Conservation (phyloP, 2,797 vertebrate species). For the Emys orbicularis region DNA sequence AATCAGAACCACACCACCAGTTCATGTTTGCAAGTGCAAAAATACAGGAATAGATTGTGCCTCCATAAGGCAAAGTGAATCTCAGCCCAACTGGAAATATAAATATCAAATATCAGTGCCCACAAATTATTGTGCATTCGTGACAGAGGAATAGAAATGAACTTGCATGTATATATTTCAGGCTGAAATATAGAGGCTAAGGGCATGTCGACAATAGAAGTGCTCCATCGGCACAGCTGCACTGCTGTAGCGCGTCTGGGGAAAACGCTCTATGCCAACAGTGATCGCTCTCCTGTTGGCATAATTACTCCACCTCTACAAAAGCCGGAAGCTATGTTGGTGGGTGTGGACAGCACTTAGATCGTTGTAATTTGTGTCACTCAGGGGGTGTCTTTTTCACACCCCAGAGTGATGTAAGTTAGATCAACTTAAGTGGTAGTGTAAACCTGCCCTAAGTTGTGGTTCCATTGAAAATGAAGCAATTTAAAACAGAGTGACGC, state of each 20-base stretch:
- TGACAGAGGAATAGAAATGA: background rate
- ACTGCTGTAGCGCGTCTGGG: no score
- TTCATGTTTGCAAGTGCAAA: background rate
- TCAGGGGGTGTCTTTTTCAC: no score
- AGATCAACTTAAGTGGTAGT: no score
- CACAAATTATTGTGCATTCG: rapidly evolving
- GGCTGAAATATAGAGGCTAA: background rate
- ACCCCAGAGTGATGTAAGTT: no score
- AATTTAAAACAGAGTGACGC: background rate
- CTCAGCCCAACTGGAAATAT: background rate
- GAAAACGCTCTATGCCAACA: no score
- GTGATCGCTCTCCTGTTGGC: no score
- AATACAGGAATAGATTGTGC: background rate
- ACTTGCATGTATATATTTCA: background rate
- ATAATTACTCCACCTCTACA: no score
- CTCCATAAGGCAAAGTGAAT: rapidly evolving
- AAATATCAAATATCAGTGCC: rapidly evolving
- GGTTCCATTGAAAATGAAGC: rapidly evolving
- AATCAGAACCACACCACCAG: rapidly evolving
- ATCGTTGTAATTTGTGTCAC: no score
- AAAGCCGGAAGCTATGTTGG: no score
- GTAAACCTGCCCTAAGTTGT: background rate
- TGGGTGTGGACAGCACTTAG: no score
- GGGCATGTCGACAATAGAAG: no score
- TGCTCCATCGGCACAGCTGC: no score